Evolutionary conservation across 2,113 vertebrate genomes (phyloP), one percentile per base, ranked within the genome.

Genomic region (Nymphicus hollandicus): DNA sequence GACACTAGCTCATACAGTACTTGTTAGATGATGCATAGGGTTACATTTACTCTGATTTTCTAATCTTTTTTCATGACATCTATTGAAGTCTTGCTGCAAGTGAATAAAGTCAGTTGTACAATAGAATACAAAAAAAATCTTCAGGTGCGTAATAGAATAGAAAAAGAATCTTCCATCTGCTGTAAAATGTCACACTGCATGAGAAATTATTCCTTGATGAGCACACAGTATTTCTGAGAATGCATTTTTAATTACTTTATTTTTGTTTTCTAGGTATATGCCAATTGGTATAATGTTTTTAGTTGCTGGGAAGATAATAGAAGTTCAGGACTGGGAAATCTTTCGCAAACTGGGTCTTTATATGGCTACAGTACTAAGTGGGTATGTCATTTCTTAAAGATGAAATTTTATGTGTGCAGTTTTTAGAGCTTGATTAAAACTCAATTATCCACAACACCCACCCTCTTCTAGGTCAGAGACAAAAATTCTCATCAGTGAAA

Each of bases 271-370:
- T 96, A 99, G 99, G 97, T 99, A 99, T 96, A 99, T 99, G 99
- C 99, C 99, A 3, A 5, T 99, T 4, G 99, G 99, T 41, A 99
- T 99, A 55, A 93, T 99, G 91, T 99, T 99, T 98, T 98, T 99
- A 41, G 99, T 99, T 97, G 99, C 99, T 60, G 99, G 99, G 39
- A 99, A 99, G 97, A 99, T 99, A 97, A 98, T 99, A 43, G 98
- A 99, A 98, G 99, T 99, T 92, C 99, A 99, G 86, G 98, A 99
- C 98, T 99, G 99, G 99, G 99, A 99, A 93, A 99, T 99, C 97
- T 99, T 99, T 95, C 98, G 97, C 95, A 99, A 99, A 98, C 97
- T 99, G 98, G 99, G 99, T 88, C 98, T 99, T 92, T 99, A 99
- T 97, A 99, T 99, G 99, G 99, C 99, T 96, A 99, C 99, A 2